These are phyloP conservation scores for Montipora efflorescens DNA, from an alignment of 64 coral and sea anemone species.

Conservation along the genomic window DNA sequence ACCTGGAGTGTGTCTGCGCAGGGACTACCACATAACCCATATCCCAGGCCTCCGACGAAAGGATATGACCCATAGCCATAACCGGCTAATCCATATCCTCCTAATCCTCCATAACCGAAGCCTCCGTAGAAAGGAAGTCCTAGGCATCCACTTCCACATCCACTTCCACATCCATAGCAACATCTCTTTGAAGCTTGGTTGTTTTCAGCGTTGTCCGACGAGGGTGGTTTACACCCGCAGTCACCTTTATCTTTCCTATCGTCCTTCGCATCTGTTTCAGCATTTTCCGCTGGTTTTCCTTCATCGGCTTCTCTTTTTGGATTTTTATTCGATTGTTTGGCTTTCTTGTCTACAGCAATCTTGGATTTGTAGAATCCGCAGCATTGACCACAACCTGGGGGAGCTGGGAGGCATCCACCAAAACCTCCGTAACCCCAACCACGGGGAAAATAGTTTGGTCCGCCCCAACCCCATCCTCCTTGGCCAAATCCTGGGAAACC, in stretches of 20 bases:
- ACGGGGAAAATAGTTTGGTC: conserved; percentile 15
- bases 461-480: conserved; percentile 50
- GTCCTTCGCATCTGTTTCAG: background rate
- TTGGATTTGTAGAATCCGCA: conserved; percentile 87
- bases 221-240: conserved; percentile 50
- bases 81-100: conserved; percentile 19
- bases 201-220: conserved; percentile 20
- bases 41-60: background rate
- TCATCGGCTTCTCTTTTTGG: conserved; percentile 3
- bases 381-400: conserved; percentile 60
- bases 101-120: conserved; percentile 30
- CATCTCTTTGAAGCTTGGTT: conserved; percentile 38
- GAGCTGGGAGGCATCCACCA: conserved; percentile 40
- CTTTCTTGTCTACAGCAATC: conserved; percentile 45
- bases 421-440: conserved; percentile 41
- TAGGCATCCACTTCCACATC: conserved; percentile 29
- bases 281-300: conserved; percentile 10
- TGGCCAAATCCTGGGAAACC: background rate
- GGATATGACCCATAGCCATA: conserved; percentile 34
- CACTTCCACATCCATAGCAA: conserved; percentile 15
- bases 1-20: conserved; percentile 44
- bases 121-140: conserved; percentile 74
- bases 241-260: conserved; percentile 41
- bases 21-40: conserved; percentile 30
- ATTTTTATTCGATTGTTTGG: conserved; percentile 10